Percentiles rank a stretch among this genome's conserved stretches.
Conservation (phyloP, 1,140 invertebrate species). For the Bombus fervidus region DNA sequence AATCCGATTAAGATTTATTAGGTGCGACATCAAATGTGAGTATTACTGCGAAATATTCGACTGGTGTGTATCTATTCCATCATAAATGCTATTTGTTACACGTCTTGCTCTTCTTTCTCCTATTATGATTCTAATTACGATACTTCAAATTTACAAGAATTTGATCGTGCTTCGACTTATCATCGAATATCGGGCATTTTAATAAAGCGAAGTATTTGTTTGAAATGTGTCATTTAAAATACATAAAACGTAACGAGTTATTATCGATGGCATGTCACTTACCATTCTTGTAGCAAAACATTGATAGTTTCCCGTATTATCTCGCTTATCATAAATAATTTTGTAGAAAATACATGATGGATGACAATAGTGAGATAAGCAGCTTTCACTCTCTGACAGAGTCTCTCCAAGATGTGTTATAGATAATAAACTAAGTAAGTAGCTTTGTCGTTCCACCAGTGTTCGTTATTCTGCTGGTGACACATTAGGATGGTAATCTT, state of each 20-base stretch:
- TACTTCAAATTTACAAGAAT: too few relatives aligned
- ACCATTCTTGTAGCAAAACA: too few relatives aligned
- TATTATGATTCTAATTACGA: too few relatives aligned
- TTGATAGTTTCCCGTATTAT: too few relatives aligned
- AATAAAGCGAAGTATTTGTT: too few relatives aligned
- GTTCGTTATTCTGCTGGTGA: not conserved
- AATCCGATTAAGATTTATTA: constrained; percentile 52
- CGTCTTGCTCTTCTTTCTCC: not conserved
- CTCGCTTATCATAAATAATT: not conserved
- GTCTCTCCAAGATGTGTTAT: not conserved
- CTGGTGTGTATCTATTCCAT: not conserved
- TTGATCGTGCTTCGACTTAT: too few relatives aligned
- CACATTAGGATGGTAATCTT: not conserved
- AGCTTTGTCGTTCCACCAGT: constrained; percentile 33
- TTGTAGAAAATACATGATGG: not conserved
- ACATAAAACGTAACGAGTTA: too few relatives aligned
- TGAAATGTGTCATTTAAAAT: too few relatives aligned
- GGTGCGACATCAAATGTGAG: constrained; percentile 8
- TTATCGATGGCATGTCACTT: too few relatives aligned
- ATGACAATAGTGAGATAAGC: constrained; percentile 11
- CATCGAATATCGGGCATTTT: too few relatives aligned
- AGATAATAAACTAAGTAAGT: constrained; percentile 49
- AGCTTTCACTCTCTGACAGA: constrained; percentile 1
- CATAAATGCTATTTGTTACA: not conserved
- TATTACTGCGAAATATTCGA: constrained; percentile 6